phyloP scores from a whole-genome alignment of 2,797 vertebrate genomes.

The Tapera naevia region DNA sequence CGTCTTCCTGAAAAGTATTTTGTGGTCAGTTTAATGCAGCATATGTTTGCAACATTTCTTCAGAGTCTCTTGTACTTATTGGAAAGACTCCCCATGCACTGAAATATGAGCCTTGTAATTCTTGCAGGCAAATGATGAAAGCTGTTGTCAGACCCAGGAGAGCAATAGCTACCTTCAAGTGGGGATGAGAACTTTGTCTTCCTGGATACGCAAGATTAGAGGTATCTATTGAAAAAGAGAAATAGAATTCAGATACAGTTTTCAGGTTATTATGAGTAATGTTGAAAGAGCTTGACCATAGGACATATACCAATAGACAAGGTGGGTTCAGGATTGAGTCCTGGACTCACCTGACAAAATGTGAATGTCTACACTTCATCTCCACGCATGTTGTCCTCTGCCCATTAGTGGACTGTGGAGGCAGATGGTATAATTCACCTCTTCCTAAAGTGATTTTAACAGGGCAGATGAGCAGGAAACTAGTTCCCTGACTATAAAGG shows the following conservation, averaged over 20 bases:
- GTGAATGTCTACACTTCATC: background rate
- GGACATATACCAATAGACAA: background rate
- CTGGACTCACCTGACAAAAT: background rate
- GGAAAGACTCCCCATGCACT: background rate
- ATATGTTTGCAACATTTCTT: background rate
- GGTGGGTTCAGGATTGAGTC: background rate
- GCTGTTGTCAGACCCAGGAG: background rate
- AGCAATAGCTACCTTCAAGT: background rate
- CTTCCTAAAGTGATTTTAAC: background rate
- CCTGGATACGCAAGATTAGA: background rate
- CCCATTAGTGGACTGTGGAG: background rate
- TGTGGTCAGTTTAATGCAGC: background rate
- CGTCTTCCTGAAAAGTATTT: background rate
- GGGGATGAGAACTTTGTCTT: background rate
- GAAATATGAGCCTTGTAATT: background rate
- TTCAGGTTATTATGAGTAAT: background rate
- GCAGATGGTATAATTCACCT: background rate
- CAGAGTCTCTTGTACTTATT: background rate
- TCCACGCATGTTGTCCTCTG: background rate
- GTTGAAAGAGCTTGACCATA: background rate
- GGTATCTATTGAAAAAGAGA: background rate
- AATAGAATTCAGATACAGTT: background rate
- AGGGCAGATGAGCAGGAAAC: background rate
- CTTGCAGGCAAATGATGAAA: background rate
- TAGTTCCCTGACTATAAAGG: background rate